Evolutionary conservation across 2,113 vertebrate genomes (phyloP), one percentile per base, ranked within the genome.

Genomic region (Scalopus aquaticus): DNA sequence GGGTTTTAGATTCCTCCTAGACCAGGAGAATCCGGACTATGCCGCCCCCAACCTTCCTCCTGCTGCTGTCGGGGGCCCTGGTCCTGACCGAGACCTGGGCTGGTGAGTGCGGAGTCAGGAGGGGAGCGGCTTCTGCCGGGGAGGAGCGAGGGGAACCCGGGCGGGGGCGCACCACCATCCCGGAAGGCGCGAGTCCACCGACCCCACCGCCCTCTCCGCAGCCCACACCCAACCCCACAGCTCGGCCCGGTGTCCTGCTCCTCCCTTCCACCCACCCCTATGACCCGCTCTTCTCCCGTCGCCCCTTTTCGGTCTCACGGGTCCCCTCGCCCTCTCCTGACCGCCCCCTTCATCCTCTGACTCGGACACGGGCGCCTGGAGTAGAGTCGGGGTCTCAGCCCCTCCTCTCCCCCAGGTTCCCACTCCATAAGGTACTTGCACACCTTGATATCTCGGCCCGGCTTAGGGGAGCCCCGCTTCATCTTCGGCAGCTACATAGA

Each of bases 401-500:
- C 51, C 51, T 20, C 2, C 4, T 9, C 19, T 17, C 6, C 51
- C 51, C 15, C 51, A 54, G 51, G 51, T 6, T 54, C 17, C 15
- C 51, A 54, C 51, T 17, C 51, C 51, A 73, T 65, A 93, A 90
- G 17, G 8, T 95, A 88, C 0, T 87, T 96, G 73, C 17, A 58
- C 2, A 96, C 92, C 2, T 10, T 5, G 0, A 37, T 83, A 37
- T 91, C 88, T 28, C 56, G n/a, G 28, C 28, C 28, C 3, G 51
- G 65, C 44, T 56, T 3, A 3, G 17, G 37, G 39, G 74, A 94
- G 28, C 46, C 46, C 8, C 46, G 12, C 46, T 49, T 49, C 46
- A 13, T 49, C 2, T 9, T 67, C 0, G 95, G n/a, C 0, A 94
- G 94, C 30, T 83, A 79, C 96, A 24, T 97, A 37, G 96, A 97